Evolutionary conservation across 2,113 vertebrate genomes (phyloP), one percentile per base, ranked within the genome.

Genomic region (Empidonax alnorum): DNA sequence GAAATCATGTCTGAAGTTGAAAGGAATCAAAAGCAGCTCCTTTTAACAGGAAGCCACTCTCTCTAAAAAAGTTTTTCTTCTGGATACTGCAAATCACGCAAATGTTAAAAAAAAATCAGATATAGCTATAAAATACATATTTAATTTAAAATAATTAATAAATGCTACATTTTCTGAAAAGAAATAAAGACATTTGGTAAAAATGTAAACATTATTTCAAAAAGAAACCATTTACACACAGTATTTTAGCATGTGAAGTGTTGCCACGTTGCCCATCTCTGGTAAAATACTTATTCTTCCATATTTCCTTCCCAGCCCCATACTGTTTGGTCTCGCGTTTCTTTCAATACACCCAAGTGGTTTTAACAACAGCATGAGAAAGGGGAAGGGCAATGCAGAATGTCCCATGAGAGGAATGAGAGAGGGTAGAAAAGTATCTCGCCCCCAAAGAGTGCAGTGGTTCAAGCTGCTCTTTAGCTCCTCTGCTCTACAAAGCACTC

Each of bases 221-320:
- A 58, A 52, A 50, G 19, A 69, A 78, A n/a, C 14, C 16, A 28
- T 58, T 27, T 59, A 61, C 13, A 37, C 19, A 19, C 18, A 23
- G 25, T 33, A 44, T 69, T 90, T 79, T 56, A 82, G 6, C 18
- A 5, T 9, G 13, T 49, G 59, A 87, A 76, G n/a, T 9, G 4
- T 39, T 0, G 0, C 19, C 66, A 37, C 0, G 0, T 50, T 39
- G n/a, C 37, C n/a, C 37, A 16, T 19, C 33, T 42, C 50, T 6
- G 7, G 33, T 20, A 37, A 56, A 81, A 72, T 0, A 2, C 25
- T 87, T 87, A 71, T 53, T 61, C 66, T 73, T 68, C 47, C 35
- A 63, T 25, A 15, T 61, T 76, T 41, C 33, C 37, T 37, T 69
- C 66, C 30, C 41, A 49, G 42, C 22, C 27, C 12, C 1, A 0